phyloP scores from a whole-genome alignment of 2,797 vertebrate genomes.

The Anas acuta region DNA sequence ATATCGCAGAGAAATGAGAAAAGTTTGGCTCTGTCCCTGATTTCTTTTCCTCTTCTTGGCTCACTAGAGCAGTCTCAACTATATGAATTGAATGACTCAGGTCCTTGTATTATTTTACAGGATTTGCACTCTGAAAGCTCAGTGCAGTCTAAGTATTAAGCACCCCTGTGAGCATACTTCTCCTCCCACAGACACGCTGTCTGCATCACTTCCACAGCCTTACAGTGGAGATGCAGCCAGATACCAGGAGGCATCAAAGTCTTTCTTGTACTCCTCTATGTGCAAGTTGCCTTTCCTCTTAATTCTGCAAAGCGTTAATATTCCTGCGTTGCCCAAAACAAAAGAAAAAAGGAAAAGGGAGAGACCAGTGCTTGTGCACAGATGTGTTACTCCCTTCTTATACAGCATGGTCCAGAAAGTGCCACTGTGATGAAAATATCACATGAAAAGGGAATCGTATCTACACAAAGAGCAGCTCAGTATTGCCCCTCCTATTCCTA shows the following conservation, averaged over 20 bases:
- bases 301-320: neutral
- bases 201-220: accelerated
- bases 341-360: neutral
- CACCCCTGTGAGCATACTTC: neutral
- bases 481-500: neutral
- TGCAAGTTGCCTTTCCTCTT: neutral
- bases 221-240: neutral
- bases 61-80: neutral
- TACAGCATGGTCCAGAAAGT: neutral
- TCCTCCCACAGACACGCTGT: accelerated
- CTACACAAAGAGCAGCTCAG: accelerated
- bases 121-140: neutral
- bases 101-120: neutral
- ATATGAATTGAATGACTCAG: constrained; percentile 4
- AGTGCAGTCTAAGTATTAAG: neutral
- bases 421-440: neutral
- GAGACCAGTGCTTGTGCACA: neutral
- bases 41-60: neutral
- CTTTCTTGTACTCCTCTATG: neutral
- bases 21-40: neutral
- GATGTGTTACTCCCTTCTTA: neutral
- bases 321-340: neutral
- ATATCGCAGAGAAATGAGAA: constrained; percentile 30
- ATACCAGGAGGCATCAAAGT: neutral
- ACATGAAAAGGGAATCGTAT: neutral